Evolutionary conservation across 1,140 invertebrate species (phyloP), one percentile per base, ranked within the genome.

Genomic region (Brachionus rotundiformis): DNA sequence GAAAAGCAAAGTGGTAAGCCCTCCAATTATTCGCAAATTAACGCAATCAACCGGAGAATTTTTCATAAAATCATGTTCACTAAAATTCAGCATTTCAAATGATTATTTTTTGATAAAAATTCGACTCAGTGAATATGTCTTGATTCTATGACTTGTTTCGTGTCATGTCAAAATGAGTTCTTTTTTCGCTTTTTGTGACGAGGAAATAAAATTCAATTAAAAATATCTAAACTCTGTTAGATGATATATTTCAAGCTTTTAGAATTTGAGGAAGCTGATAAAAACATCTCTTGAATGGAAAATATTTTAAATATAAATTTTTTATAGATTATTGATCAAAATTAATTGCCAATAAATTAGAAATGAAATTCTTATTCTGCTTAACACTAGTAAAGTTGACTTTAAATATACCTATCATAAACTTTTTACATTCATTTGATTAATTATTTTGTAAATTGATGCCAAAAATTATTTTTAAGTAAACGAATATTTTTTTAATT

Each of bases 21-120:
- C 6, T 25, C 44, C 76, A 3, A 79, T 36, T 59, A 63, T 39
- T 63, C 5, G 13, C 4, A 79, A 27, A 23, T 36, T 39, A 25
- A 19, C 1, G 36, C 76, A 79, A 13, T 79, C 47, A 19, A 79
- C 76, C 33, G 76, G 76, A 36, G 76, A 79, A 25, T 39, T 79
- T 41, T 25, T 11, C 36, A 27, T 16, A 8, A 31, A 19, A 73
- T 73, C 19, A 44, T 73, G 25, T 44, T 31, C 33, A 71, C n/a
- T 71, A 36, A 36, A n/a, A 39, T 39, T 71, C 31, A 39, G 47
- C 47, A 54, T 54, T 54, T 54, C 8, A 7, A 54, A 8, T 54
- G 7, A 8, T 19, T 54, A 6, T 54, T 19, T 23, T 54, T 23
- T 19, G 4, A n/a, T 54, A 7, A 19, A 19, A 19, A 16, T 54